Conservation (phyloP, 1,140 invertebrate species). For the Orchesella cincta region DNA sequence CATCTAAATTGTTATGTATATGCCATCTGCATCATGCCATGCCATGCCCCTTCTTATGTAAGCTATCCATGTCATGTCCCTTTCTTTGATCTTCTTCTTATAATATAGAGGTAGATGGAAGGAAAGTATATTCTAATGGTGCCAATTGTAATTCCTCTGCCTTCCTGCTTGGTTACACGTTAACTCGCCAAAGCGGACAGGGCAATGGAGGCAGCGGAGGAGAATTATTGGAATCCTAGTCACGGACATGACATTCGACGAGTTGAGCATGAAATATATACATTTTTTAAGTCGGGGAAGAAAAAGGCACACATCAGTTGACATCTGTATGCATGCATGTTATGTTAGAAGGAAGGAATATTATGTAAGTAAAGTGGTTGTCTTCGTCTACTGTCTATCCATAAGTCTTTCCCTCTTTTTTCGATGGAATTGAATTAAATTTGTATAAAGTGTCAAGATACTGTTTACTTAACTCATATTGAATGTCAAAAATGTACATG, state of each 20-base stretch:
- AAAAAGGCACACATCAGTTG: neutral
- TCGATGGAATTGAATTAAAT: no score
- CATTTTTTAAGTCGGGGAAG: neutral
- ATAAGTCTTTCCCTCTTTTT: no score
- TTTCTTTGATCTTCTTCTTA: no score
- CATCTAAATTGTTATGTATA: neutral
- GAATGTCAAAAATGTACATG: no score
- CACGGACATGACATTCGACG: conserved; percentile 20
- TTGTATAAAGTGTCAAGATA: no score
- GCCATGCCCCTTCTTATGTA: no score
- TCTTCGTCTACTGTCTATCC: no score
- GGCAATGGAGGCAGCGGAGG: neutral
- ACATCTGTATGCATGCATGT: neutral
- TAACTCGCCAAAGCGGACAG: neutral
- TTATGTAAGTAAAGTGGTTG: no score
- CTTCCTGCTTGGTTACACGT: neutral
- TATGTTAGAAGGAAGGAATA: neutral
- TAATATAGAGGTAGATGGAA: neutral
- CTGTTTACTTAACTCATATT: no score
- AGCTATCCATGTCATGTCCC: conserved; percentile 8
- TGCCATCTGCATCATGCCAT: no score
- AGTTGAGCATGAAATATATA: conserved; percentile 8
- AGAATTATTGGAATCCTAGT: conserved; percentile 15
- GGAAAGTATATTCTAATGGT: conserved; percentile 12
- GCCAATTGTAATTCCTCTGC: conserved; percentile 12